phyloP scores from a whole-genome alignment of 1,140 invertebrate genomes.

The Monomorium pharaonis region DNA sequence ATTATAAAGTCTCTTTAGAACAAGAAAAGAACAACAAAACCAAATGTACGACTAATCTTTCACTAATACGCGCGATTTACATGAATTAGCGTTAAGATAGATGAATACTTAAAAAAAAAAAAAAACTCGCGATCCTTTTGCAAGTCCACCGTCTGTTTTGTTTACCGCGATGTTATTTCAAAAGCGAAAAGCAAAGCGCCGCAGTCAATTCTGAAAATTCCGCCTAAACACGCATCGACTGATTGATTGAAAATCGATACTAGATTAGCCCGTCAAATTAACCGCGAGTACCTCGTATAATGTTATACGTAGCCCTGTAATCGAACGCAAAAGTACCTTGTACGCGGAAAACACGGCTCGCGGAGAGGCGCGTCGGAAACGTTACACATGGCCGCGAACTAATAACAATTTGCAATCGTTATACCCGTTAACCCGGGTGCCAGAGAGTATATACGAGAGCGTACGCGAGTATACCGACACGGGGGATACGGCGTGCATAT shows the following conservation, averaged over 20 bases:
- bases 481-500: neutral
- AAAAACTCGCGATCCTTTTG: too few relatives aligned
- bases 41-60: neutral
- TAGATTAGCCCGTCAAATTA: slow-evolving; percentile 43
- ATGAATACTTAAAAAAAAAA: neutral
- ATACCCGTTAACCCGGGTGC: slow-evolving; percentile 5
- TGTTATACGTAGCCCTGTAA: slow-evolving; percentile 11
- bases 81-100: neutral
- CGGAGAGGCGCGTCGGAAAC: neutral
- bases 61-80: neutral
- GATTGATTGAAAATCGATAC: slow-evolving; percentile 50
- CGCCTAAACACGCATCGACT: slow-evolving; percentile 3
- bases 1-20: neutral
- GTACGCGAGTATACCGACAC: too few relatives aligned
- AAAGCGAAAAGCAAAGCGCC: neutral
- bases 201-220: slow-evolving; percentile 8
- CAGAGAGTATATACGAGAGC: neutral
- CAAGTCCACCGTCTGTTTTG: neutral
- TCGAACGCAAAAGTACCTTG: slow-evolving; percentile 20
- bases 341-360: slow-evolving; percentile 27
- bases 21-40: neutral
- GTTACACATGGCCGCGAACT: slow-evolving; percentile 17
- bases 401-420: slow-evolving; percentile 38
- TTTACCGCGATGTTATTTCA: neutral
- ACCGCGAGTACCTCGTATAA: slow-evolving; percentile 33